Base-by-base conservation (phyloP, 2,888 invertebrate genomes). In the Drosophila monieri region DNA sequence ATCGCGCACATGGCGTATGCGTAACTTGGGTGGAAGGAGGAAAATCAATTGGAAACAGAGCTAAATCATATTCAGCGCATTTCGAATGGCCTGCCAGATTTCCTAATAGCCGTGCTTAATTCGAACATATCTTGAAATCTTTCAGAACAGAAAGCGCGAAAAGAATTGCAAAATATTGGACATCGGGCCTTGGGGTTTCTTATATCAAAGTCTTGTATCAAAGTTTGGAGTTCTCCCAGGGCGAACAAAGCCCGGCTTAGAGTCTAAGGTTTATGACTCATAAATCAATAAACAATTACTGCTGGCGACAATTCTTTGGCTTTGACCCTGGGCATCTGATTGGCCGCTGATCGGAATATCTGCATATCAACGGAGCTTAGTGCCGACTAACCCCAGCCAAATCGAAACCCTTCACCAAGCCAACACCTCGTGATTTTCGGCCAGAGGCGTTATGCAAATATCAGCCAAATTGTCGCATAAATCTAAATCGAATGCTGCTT, bases 21-120 rank as follows among this genome's bases (percentile, higher is more conserved):
- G 84, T 86, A 85, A 86, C 77, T 68, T 67, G 76, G 70, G 46
- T 54, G n/a, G 68, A 75, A 73, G 83, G 73, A 52, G 44, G 44
- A 3, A 73, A 80, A 80, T 85, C 87, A 77, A 88, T 79, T 55
- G 44, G 41, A 21, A 73, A 57, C 68, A 59, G 44, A 55, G 53
- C 64, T 59, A 64, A 71, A 66, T 80, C 85, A 80, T 80, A 73
- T 80, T 84, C 64, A 49, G 57, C 49, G 73, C 60, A 18, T 25
- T 52, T 75, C 58, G 76, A 85, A 85, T 75, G 75, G 88, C 75
- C 83, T 79, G 85, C 73, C 81, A 85, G 66, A 74, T 85, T 87
- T 79, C 69, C 77, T 77, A 81, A 81, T 87, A 70, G 83, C 79
- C 83, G 61, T 74, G 81, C 85, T 78, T 81, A 81, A 87, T 81